Evolutionary conservation across 2,888 invertebrate species (phyloP).

Genomic region (Lucinisca nassula): DNA sequence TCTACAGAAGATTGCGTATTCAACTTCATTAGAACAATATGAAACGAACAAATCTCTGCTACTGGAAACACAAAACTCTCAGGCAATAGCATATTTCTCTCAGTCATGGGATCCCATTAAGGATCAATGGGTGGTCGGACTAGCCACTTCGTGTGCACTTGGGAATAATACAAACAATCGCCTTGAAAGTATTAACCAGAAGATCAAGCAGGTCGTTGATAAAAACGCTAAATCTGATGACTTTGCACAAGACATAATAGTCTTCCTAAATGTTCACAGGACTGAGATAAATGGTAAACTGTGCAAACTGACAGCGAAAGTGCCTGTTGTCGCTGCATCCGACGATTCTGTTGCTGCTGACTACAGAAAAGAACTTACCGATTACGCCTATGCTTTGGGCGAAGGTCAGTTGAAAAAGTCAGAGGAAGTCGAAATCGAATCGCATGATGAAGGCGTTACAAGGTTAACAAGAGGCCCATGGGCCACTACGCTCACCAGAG

Average conservation of each 20-base stretch:
- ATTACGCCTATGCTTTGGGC: neutral
- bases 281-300: slow-evolving; percentile 35
- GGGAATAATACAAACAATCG: slow-evolving; percentile 18
- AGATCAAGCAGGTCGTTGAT: neutral
- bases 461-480: no score
- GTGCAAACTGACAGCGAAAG: slow-evolving; percentile 3
- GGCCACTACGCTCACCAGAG: no score
- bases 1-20: slow-evolving; percentile 15
- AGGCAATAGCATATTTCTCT: neutral
- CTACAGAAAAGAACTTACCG: neutral
- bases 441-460: neutral
- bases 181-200: neutral
- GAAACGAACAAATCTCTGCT: neutral
- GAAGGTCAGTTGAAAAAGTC: neutral
- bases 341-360: slow-evolving; percentile 3
- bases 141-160: neutral
- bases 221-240: slow-evolving; percentile 19
- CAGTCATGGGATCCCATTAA: slow-evolving; percentile 17
- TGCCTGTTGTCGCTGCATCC: neutral
- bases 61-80: neutral
- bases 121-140: slow-evolving; percentile 5
- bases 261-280: slow-evolving; percentile 2
- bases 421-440: neutral
- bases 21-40: slow-evolving; percentile 1
- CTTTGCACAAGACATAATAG: slow-evolving; percentile 17